Evolutionary conservation across 2,888 invertebrate genomes (phyloP).

Genomic region (Agrochola macilenta): DNA sequence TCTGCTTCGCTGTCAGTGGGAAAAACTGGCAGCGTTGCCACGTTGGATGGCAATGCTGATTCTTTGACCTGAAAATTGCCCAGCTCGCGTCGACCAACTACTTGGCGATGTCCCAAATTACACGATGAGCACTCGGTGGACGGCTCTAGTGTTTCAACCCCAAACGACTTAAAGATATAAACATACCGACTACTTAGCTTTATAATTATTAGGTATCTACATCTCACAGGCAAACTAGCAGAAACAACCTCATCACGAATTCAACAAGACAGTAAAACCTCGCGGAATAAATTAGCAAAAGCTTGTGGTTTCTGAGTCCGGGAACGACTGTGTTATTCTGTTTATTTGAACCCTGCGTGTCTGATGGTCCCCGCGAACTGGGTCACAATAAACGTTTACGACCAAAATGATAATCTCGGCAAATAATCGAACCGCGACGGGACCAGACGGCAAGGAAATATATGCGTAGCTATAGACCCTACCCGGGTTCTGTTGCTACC

Average conservation of each 20-base stretch:
- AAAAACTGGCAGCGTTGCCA: too few relatives aligned
- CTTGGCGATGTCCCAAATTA: too few relatives aligned
- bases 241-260: slow-evolving; percentile 7
- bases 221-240: slow-evolving; percentile 10
- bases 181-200: too few relatives aligned
- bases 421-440: slow-evolving; percentile 79
- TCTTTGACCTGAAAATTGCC: too few relatives aligned
- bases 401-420: slow-evolving; percentile 82
- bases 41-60: too few relatives aligned
- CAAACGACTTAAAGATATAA: too few relatives aligned
- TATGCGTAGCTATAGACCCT: slow-evolving; percentile 13
- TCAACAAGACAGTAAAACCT: slow-evolving; percentile 30
- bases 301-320: slow-evolving; percentile 47
- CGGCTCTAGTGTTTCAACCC: too few relatives aligned
- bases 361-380: slow-evolving; percentile 73
- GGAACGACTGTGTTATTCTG: slow-evolving; percentile 61
- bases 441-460: slow-evolving; percentile 63
- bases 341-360: slow-evolving; percentile 77
- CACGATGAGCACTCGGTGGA: too few relatives aligned
- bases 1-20: too few relatives aligned
- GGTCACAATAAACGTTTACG: slow-evolving; percentile 86
- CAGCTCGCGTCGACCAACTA: too few relatives aligned
- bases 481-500: slow-evolving; percentile 38
- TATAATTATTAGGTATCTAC: not conserved
- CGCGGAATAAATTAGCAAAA: slow-evolving; percentile 64